Conservation (phyloP, 1,140 invertebrate genomes). For the Anastatus disparis region DNA sequence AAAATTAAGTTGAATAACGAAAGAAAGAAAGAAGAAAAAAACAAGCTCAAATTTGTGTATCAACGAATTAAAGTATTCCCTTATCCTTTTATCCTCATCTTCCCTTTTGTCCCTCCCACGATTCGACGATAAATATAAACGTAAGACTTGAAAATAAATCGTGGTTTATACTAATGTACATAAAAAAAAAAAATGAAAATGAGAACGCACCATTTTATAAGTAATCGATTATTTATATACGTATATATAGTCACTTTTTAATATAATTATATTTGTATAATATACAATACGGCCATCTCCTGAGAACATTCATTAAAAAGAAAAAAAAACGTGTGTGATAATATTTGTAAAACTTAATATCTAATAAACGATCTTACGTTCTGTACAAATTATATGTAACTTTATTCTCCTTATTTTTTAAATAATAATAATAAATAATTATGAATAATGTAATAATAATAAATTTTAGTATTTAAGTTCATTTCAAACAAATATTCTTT, state of each 20-base stretch:
- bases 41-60: conserved; percentile 1
- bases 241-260: conserved; percentile 50
- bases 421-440: too few species aligned
- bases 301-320: conserved; percentile 60
- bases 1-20: conserved; percentile 15
- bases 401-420: too few species aligned
- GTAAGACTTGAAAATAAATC: conserved; percentile 12
- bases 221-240: conserved; percentile 60
- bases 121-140: background rate
- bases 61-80: conserved; percentile 10
- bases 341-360: conserved; percentile 66
- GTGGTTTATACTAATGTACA: conserved; percentile 51
- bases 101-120: background rate
- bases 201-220: conserved; percentile 52
- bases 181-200: conserved; percentile 41
- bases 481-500: too few species aligned
- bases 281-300: conserved; percentile 56
- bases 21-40: conserved; percentile 16
- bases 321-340: conserved; percentile 63
- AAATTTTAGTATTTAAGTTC: too few species aligned
- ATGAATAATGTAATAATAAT: too few species aligned
- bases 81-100: background rate
- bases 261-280: conserved; percentile 61
- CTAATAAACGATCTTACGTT: conserved; percentile 63
- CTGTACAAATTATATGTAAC: conserved; percentile 46